phyloP scores from a whole-genome alignment of 2,797 vertebrate species.

The Dermochelys coriacea region DNA sequence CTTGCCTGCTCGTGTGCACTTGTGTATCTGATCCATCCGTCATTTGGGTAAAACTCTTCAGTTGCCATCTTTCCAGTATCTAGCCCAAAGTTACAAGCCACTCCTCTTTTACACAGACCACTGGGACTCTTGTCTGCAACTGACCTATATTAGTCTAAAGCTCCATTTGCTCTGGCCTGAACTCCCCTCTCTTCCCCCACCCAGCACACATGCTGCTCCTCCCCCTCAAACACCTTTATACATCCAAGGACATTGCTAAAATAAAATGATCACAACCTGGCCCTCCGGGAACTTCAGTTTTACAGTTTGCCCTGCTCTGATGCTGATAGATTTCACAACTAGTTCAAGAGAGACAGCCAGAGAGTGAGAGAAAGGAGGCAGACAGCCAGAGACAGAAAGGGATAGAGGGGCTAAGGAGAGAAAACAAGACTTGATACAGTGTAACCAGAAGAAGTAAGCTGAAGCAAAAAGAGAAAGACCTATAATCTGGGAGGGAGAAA shows the following conservation, averaged over 20 bases:
- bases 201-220: conserved; percentile 64
- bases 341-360: conserved; percentile 69
- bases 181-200: conserved; percentile 65
- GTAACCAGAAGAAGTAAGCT: background rate
- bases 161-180: conserved; percentile 66
- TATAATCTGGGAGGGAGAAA: background rate
- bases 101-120: conserved; percentile 55
- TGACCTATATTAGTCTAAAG: conserved; percentile 80
- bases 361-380: conserved; percentile 75
- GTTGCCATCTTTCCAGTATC: conserved; percentile 36
- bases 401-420: background rate
- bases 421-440: background rate
- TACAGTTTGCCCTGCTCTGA: conserved; percentile 68
- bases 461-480: background rate
- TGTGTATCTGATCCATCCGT: background rate
- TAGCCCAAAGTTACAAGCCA: conserved; percentile 45
- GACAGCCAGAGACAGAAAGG: conserved; percentile 47
- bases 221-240: conserved; percentile 75
- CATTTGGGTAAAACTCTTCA: conserved; percentile 4
- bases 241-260: conserved; percentile 85
- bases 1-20: background rate
- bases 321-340: conserved; percentile 69
- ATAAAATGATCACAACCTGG: conserved; percentile 80
- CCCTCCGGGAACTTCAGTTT: conserved; percentile 76
- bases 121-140: conserved; percentile 59